Conservation (phyloP, 1,140 invertebrate genomes). For the Sipha flava region DNA sequence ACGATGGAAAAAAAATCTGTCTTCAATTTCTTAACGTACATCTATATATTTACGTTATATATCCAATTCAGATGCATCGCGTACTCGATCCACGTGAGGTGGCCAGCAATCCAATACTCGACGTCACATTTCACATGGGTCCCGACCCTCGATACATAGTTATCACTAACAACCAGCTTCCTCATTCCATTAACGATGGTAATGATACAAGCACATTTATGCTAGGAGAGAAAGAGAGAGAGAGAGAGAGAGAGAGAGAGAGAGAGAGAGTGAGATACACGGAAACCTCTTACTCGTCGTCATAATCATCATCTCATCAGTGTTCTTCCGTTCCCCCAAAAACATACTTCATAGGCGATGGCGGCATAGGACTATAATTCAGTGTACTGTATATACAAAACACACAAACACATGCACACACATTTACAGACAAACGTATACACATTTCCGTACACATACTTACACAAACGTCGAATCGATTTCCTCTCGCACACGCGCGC, state of each 20-base stretch:
- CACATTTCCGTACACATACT: neutral
- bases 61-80: too few relatives aligned
- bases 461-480: slow-evolving; percentile 4
- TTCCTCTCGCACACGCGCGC: slow-evolving; percentile 20
- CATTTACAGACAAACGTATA: neutral
- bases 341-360: neutral
- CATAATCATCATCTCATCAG: neutral
- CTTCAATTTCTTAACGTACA: too few relatives aligned
- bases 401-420: neutral
- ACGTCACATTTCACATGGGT: slow-evolving; percentile 15
- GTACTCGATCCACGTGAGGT: too few relatives aligned
- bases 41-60: too few relatives aligned
- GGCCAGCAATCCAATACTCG: too few relatives aligned
- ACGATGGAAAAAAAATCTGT: too few relatives aligned
- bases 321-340: neutral
- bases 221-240: too few relatives aligned
- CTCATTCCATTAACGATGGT: neutral
- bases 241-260: too few relatives aligned
- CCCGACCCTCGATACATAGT: neutral
- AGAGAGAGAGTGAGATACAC: too few relatives aligned
- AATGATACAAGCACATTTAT: neutral
- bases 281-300: too few relatives aligned
- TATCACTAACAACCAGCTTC: neutral
- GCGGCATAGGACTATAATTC: neutral
- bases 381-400: neutral